These are phyloP conservation scores for Ashinkailepas kermadecensis DNA, from an alignment of 2,888 invertebrate genomes.

Conservation along the genomic window DNA sequence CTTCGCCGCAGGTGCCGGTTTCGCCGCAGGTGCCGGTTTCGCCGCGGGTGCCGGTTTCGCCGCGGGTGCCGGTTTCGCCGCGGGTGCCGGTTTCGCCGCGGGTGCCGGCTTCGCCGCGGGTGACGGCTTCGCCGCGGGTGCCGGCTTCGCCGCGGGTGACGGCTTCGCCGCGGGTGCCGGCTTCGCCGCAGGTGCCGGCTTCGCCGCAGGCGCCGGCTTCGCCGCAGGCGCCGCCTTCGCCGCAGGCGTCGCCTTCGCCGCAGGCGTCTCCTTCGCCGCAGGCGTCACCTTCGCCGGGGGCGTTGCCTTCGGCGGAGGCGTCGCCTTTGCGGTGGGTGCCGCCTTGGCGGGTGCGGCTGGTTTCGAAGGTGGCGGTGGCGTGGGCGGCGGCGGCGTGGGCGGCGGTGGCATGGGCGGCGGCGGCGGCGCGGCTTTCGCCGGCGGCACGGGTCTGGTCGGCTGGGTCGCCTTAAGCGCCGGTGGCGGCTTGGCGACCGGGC, in stretches of 20 bases:
- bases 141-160: not conserved
- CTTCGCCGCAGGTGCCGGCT: not conserved
- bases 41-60: slow-evolving; percentile 32
- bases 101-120: not conserved
- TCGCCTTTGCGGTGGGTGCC: not conserved
- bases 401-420: not conserved
- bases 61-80: slow-evolving; percentile 35
- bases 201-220: not conserved
- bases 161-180: not conserved
- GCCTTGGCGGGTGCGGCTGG: not conserved
- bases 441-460: not conserved
- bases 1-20: slow-evolving; percentile 25
- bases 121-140: not conserved
- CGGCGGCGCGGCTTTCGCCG: no score
- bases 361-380: not conserved
- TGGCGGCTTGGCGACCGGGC: slow-evolving; percentile 21
- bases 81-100: slow-evolving; percentile 27
- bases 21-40: slow-evolving; percentile 34
- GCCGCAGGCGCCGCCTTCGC: not conserved
- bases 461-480: slow-evolving; percentile 21
- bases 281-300: not conserved
- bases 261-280: not conserved
- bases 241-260: not conserved
- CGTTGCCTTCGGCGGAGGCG: not conserved
- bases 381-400: not conserved